Conservation (phyloP, 2,113 vertebrate species). For the Galeopterus variegatus region DNA sequence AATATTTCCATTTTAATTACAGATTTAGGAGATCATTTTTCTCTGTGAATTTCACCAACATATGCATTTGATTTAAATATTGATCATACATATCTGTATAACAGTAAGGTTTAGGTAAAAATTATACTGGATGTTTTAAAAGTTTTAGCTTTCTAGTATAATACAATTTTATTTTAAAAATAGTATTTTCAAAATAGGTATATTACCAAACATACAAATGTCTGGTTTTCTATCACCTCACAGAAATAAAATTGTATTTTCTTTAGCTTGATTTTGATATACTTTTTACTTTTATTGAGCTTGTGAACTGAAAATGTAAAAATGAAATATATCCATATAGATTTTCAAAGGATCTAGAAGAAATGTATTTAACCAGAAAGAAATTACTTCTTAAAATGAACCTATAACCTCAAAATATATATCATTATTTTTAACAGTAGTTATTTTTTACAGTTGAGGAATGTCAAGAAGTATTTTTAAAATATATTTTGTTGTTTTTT, state of each 20-base stretch:
- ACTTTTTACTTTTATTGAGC: not conserved
- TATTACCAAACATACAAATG: not conserved
- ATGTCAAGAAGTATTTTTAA: not conserved
- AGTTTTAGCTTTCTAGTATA: not conserved
- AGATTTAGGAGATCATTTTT: not conserved
- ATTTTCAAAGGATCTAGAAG: not conserved
- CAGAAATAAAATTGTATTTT: not conserved
- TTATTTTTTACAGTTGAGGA: not conserved
- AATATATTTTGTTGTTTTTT: not conserved
- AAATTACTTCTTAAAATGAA: conserved; percentile 13
- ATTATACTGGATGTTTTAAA: conserved; percentile 3
- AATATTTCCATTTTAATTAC: conserved; percentile 34
- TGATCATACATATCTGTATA: not conserved
- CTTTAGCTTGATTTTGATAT: conserved; percentile 44
- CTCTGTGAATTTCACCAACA: not conserved
- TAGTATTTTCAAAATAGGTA: not conserved
- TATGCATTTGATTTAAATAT: not conserved
- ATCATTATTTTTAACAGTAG: not conserved
- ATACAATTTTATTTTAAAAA: conserved; percentile 34
- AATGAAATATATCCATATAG: not conserved
- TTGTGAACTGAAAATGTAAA: not conserved
- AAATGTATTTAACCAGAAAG: not conserved
- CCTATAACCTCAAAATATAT: not conserved
- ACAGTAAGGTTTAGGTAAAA: not conserved
- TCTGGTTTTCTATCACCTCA: not conserved